Base-by-base conservation (phyloP, 1,140 invertebrate species). In the Dryas iulia region DNA sequence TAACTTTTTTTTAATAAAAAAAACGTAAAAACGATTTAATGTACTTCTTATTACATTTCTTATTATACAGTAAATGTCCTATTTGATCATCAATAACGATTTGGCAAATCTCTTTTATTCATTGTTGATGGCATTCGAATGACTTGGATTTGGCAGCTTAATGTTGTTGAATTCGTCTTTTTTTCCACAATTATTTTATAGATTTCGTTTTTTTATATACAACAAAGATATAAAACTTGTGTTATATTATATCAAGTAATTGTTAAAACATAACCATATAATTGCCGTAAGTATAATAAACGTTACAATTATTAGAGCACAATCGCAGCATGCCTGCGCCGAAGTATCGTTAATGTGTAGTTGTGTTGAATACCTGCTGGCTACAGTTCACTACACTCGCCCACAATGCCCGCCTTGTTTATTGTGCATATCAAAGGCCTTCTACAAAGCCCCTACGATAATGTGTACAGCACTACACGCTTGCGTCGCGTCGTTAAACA, bases 391-490 rank as follows among this genome's bases (percentile, higher is more conserved):
- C 66, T 74, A 69, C 71, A 74, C 72, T 62, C 69, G 67, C 66
- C 72, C 62, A 78, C 73, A 79, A 78, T 73, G 74, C 70, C 62
- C 56, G 53, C 76, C 72, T 73, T 76, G 75, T 78, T 80, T 78
- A 82, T 81, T 82, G 76, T 82, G 76, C 77, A 77, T 74, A 79
- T 79, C 76, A 78, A 81, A 85, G 81, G 76, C 74, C 72, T 69
- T 77, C 61, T 63, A 81, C 82, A 84, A 84, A 81, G 73, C 71
- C 72, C 59, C 63, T 64, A 59, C 70, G 66, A 72, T 73, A 73
- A 70, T 71, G 70, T 73, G 56, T 3, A 47, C 63, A 52, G 58
- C 57, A 58, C 64, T 24, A 63, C 64, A 52, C 33, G 56, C 28
- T 56, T 59, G 39, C 39, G 39, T 47, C 23, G 59, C 60, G 54